Conservation (phyloP, 2,113 vertebrate genomes). For the Hemiprocne comata region DNA sequence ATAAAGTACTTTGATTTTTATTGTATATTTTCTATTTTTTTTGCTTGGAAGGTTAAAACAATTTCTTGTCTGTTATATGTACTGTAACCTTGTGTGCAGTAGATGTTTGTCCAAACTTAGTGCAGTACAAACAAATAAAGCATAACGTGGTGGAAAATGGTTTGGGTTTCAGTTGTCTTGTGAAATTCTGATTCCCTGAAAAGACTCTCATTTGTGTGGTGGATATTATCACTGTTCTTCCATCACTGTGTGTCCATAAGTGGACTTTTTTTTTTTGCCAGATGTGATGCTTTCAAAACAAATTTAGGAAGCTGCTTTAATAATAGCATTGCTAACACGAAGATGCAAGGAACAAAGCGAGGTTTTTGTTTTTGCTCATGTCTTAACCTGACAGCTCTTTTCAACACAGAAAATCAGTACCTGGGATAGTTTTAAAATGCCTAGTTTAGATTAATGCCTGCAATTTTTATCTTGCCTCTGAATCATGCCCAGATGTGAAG, state of each 20-base stretch:
- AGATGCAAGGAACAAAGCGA: not conserved
- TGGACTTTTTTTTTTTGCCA: not conserved
- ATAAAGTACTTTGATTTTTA: not conserved
- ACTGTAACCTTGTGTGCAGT: not conserved
- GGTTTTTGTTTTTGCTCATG: not conserved
- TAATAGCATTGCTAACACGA: not conserved
- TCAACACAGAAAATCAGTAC: not conserved
- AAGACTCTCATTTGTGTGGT: not conserved
- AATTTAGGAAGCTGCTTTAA: not conserved
- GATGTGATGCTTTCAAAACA: not conserved
- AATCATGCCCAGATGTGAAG: constrained; percentile 40
- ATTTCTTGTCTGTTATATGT: not conserved
- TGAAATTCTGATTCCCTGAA: not conserved
- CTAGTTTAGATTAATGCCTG: not conserved
- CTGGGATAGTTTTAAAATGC: constrained; percentile 4
- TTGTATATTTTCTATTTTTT: not conserved
- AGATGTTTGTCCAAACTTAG: not conserved
- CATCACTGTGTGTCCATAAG: not conserved
- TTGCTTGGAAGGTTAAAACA: not conserved
- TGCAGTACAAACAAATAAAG: not conserved
- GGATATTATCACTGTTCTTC: not conserved
- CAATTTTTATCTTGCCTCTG: constrained; percentile 23
- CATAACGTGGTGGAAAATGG: not conserved
- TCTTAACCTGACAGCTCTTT: not conserved
- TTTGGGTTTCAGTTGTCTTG: not conserved